phyloP scores from a whole-genome alignment of 2,113 vertebrate genomes.

The Pseudopipra pipra region DNA sequence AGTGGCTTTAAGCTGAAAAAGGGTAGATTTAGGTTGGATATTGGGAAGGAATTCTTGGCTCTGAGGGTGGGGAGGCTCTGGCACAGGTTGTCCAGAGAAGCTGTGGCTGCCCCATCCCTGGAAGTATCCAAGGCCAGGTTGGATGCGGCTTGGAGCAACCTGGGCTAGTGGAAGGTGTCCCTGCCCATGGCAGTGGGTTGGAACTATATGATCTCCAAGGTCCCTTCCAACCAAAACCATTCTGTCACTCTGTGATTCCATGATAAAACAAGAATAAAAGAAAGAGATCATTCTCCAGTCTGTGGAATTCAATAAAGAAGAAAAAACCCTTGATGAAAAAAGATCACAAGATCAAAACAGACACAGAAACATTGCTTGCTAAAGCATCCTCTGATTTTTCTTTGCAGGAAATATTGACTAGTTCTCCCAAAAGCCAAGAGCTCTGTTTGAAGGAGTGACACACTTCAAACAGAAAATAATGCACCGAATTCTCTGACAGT shows the following conservation, averaged over 20 bases:
- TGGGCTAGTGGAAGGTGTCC: not conserved
- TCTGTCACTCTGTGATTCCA: not conserved
- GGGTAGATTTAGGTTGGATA: not conserved
- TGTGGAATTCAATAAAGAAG: not conserved
- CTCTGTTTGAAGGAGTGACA: not conserved
- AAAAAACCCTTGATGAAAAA: not conserved
- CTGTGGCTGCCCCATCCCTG: not conserved
- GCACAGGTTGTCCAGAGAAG: not conserved
- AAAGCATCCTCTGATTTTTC: not conserved
- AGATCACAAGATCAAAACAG: not conserved
- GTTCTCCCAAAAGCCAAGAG: not conserved
- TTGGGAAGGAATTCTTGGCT: not conserved
- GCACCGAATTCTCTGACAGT: not conserved
- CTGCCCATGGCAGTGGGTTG: not conserved
- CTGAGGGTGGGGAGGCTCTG: accelerated
- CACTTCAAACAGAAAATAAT: not conserved
- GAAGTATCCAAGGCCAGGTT: not conserved
- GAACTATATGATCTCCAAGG: accelerated
- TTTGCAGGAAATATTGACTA: not conserved
- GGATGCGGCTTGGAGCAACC: accelerated
- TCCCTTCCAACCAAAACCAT: not conserved
- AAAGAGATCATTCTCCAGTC: not conserved
- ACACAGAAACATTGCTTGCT: not conserved
- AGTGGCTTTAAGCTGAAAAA: not conserved
- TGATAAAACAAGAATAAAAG: not conserved